A percentile compares a stretch with the other conserved stretches of the same genome.
Evolutionary conservation across 2,888 invertebrate species (phyloP).

Genomic region (Punctoribates punctum): DNA sequence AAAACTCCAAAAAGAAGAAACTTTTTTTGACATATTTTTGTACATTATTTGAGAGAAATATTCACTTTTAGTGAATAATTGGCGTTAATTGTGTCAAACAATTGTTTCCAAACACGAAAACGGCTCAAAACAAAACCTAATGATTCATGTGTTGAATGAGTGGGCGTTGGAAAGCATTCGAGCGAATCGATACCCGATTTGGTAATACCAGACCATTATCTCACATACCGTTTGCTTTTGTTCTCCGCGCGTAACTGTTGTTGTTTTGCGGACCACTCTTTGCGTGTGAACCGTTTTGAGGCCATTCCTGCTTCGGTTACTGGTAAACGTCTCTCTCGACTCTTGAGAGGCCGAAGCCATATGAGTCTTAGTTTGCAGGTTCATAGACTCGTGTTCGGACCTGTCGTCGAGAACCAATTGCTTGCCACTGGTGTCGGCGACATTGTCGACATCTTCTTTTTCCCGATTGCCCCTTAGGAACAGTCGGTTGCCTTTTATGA

Average conservation of each 20-base stretch:
- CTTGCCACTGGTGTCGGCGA: conserved; percentile 51
- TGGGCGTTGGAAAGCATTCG: neutral
- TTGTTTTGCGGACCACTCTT: conserved; percentile 79
- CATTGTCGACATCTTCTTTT: conserved; percentile 61
- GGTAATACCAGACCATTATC: neutral
- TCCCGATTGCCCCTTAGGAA: conserved; percentile 72
- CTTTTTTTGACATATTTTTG: neutral
- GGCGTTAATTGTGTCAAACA: conserved; percentile 12
- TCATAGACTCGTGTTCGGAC: conserved; percentile 53
- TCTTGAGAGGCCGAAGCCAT: conserved; percentile 50
- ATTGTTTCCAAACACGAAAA: neutral
- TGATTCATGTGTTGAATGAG: conserved; percentile 13
- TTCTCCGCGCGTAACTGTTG: conserved; percentile 79
- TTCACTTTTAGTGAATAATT: conserved; percentile 18
- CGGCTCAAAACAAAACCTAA: neutral
- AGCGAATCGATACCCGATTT: neutral
- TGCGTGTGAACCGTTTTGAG: conserved; percentile 76
- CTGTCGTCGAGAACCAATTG: conserved; percentile 36
- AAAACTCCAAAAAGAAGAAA: neutral
- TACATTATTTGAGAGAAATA: neutral
- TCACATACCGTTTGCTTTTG: conserved; percentile 57
- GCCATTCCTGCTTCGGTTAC: conserved; percentile 65
- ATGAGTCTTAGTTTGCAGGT: conserved; percentile 46
- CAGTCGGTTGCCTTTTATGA: conserved; percentile 69
- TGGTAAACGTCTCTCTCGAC: conserved; percentile 69